A percentile compares a stretch with the other conserved stretches of the same genome.
Conservation (phyloP, 2,113 vertebrate species). For the Oncorhynchus clarkii region DNA sequence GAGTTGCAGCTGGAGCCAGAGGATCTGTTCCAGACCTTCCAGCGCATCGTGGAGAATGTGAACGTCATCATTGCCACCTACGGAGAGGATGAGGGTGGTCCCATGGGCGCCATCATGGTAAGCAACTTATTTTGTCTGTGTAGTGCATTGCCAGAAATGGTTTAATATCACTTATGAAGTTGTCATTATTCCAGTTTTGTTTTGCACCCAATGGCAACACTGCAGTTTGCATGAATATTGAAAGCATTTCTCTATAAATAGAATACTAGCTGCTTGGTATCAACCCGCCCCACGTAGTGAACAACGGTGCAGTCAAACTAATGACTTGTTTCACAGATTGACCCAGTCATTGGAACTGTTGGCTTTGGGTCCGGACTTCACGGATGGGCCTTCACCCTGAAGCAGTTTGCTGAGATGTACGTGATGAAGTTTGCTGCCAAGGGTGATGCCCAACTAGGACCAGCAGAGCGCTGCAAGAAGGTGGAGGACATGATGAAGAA, state of each 20-base stretch:
- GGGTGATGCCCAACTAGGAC: slow-evolving; percentile 79
- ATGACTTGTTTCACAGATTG: slow-evolving; percentile 71
- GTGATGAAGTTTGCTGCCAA: slow-evolving; percentile 93
- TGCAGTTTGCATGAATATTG: neutral
- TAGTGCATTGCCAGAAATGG: neutral
- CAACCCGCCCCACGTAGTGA: neutral
- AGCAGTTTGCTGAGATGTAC: slow-evolving; percentile 98
- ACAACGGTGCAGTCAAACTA: too few relatives aligned
- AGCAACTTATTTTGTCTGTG: neutral
- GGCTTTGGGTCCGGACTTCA: slow-evolving; percentile 97
- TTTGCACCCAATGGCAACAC: neutral
- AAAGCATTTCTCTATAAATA: neutral
- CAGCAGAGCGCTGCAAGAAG: slow-evolving; percentile 86
- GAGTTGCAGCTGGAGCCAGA: slow-evolving; percentile 92
- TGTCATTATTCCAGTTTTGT: neutral
- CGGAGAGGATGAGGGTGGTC: slow-evolving; percentile 86
- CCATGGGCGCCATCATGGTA: slow-evolving; percentile 95
- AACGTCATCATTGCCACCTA: slow-evolving; percentile 96
- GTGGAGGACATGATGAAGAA: slow-evolving; percentile 99
- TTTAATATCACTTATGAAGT: neutral
- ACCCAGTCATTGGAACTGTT: slow-evolving; percentile 87
- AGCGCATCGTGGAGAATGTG: slow-evolving; percentile 92
- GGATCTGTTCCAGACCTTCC: slow-evolving; percentile 93
- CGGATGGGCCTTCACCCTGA: slow-evolving; percentile 96
- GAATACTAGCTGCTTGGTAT: neutral